Percentiles rank a stretch among this genome's conserved stretches.
phyloP scores from a whole-genome alignment of 2,888 invertebrate species.

The Pollenia labialis region DNA sequence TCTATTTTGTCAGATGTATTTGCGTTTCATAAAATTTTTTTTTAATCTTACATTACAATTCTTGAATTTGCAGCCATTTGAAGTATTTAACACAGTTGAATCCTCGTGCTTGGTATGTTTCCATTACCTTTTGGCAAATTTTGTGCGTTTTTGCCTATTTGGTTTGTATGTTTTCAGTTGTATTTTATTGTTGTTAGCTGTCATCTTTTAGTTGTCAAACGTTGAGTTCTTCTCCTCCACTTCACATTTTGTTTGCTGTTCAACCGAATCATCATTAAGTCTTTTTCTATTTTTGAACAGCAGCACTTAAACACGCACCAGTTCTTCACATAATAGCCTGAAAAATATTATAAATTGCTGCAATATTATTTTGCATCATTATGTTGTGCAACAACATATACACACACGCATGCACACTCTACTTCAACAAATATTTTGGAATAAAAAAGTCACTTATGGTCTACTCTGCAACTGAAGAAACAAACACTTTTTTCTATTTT shows the following conservation, averaged over 20 bases:
- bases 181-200: not conserved
- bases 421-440: not conserved
- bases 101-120: not conserved
- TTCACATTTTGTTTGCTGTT: conserved; percentile 44
- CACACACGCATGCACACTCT: not conserved
- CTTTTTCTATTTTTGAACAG: conserved; percentile 42
- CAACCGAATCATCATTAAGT: conserved; percentile 52
- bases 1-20: too few species aligned
- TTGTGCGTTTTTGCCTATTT: conserved; percentile 32
- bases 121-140: conserved; percentile 12
- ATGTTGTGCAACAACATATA: conserved; percentile 18
- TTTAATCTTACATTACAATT: not conserved
- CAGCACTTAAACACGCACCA: conserved; percentile 71
- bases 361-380: conserved; percentile 64
- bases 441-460: conserved; percentile 21
- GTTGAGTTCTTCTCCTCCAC: conserved; percentile 14
- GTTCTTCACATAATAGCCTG: conserved; percentile 69
- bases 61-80: not conserved
- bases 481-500: not conserved
- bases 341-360: conserved; percentile 65
- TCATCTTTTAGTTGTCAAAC: not conserved
- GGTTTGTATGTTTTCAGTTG: not conserved
- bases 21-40: too few species aligned
- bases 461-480: conserved; percentile 7
- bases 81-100: not conserved